Base-by-base conservation (phyloP, 2,888 invertebrate species). In the Caenorhabditis afra region DNA sequence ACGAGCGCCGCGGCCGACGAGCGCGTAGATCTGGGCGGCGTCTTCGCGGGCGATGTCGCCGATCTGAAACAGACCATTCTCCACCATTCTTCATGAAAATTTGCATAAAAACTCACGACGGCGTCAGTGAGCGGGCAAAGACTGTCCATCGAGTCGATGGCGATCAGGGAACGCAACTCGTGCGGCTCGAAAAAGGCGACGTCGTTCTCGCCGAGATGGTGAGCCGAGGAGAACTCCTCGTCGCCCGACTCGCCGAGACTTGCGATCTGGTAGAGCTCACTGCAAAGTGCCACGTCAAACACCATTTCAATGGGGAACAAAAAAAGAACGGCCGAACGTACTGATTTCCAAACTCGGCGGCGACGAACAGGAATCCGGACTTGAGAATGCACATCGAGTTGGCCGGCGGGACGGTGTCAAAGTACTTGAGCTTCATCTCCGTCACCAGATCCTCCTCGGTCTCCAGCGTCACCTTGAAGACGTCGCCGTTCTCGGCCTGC, bases 271-370 rank as follows among this genome's bases (percentile, higher is more conserved):
- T 98, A 99, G 18, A 99, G 91, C 90, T 95, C 96, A 91, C 97
- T 97, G 91, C 23, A 20, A 41, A n/a, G n/a, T n/a, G n/a, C n/a
- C n/a, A n/a, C n/a, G n/a, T n/a, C n/a, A n/a, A n/a, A n/a, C n/a
- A n/a, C n/a, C n/a, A n/a, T n/a, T n/a, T n/a, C n/a, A n/a, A n/a
- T n/a, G n/a, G 7, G 29, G 29, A 29, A 29, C 4, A 29, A 47
- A 23, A 22, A 64, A 37, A 16, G 16, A 44, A 62, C n/a, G n/a
- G n/a, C n/a, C n/a, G n/a, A 44, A 95, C 97, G 95, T 93, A 97
- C 96, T 99, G 99, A 92, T 99, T 99, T 87, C 98, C 98, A 93
- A 98, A 99, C 92, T 99, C 99, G 35, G 96, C 95, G 1, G 98
- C 98, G 11, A 98, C 95, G 92, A 99, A 99, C 18, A 99, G 92